Percentiles rank a stretch among this genome's conserved stretches.
These are phyloP conservation scores for Tricholaema leucomelas DNA, from an alignment of 2,113 vertebrate genomes.

Conservation along the genomic window DNA sequence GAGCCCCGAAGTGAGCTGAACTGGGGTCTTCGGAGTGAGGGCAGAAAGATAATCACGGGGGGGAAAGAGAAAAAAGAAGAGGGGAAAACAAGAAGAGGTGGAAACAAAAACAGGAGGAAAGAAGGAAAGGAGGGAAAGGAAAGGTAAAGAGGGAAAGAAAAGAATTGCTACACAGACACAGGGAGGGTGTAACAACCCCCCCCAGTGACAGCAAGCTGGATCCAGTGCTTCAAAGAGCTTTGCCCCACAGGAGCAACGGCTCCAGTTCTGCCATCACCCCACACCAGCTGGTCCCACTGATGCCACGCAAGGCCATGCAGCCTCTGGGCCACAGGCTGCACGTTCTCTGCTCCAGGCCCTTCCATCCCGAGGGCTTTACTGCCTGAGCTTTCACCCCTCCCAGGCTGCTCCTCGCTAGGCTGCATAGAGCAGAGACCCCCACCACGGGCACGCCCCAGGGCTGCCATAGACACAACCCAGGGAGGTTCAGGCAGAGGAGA, in stretches of 20 bases:
- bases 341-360: not conserved
- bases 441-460: not conserved
- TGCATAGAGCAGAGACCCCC: not conserved
- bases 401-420: not conserved
- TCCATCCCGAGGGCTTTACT: not conserved
- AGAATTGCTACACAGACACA: rapidly evolving
- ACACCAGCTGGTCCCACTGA: not conserved
- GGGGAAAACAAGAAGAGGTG: not conserved
- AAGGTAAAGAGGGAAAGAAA: not conserved
- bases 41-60: rapidly evolving
- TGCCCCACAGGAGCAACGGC: not conserved
- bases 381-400: constrained; percentile 3
- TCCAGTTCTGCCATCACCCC: not conserved
- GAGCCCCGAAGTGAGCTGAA: too few relatives aligned
- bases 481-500: not conserved
- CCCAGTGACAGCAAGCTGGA: rapidly evolving
- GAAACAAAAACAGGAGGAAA: too few relatives aligned
- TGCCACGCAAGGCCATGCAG: not conserved
- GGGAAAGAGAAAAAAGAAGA: not conserved
- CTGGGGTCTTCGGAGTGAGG: too few relatives aligned
- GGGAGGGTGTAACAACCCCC: rapidly evolving
- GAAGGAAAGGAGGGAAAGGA: not conserved
- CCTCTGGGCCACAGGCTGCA: not conserved
- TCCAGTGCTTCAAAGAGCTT: rapidly evolving
- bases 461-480: too few relatives aligned